Percentiles rank a stretch among this genome's conserved stretches.
Conservation (phyloP, 2,797 vertebrate species). For the Syndactyla subalaris region DNA sequence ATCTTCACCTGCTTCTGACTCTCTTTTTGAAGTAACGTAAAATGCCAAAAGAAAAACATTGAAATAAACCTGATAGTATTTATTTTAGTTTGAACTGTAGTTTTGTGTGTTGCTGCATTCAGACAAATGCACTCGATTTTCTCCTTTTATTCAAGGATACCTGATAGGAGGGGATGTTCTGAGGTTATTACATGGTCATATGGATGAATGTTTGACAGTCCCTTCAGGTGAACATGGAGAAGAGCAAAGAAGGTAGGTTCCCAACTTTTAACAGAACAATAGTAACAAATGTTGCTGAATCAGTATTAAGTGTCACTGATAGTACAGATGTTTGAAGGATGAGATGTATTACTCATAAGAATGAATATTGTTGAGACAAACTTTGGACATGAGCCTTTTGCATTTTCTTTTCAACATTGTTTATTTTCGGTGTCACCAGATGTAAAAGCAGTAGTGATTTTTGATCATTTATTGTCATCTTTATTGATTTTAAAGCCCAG, state of each 20-base stretch:
- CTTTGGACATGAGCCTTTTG: neutral
- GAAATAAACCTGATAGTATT: neutral
- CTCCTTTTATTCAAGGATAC: conserved; percentile 81
- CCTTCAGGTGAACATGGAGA: conserved; percentile 92
- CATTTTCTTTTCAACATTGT: neutral
- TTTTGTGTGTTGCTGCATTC: accelerated
- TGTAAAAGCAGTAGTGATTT: neutral
- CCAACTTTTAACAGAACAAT: neutral
- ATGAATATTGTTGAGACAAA: neutral
- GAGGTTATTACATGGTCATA: conserved; percentile 92
- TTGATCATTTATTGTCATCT: neutral
- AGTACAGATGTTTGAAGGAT: neutral
- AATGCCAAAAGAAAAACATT: neutral
- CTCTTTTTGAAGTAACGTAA: neutral
- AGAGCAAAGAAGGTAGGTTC: conserved; percentile 89
- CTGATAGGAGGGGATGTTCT: conserved; percentile 94
- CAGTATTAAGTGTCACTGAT: neutral
- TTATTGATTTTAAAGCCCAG: neutral
- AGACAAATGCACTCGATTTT: neutral
- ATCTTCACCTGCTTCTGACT: neutral
- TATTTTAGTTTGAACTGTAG: neutral
- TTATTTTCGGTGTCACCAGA: neutral
- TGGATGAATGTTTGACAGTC: conserved; percentile 96
- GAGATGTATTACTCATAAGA: neutral
- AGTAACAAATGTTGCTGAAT: neutral